Percentiles rank a stretch among this genome's conserved stretches.
phyloP scores from a whole-genome alignment of 2,888 invertebrate genomes.

The Pachliopta kotzebuea region DNA sequence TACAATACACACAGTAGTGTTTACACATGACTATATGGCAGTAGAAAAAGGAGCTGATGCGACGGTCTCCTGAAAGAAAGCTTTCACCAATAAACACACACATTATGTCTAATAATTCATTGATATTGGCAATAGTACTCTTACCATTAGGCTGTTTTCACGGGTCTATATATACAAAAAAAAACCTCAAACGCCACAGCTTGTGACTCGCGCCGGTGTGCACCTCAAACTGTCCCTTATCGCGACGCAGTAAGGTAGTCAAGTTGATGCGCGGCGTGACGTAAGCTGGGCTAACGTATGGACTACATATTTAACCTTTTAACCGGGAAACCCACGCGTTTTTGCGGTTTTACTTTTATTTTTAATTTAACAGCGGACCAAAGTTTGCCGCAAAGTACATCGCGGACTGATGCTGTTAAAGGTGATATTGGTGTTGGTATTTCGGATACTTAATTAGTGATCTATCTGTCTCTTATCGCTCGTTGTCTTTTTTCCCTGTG shows the following conservation, averaged over 20 bases:
- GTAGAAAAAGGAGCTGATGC: too few species aligned
- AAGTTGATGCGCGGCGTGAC: slow-evolving; percentile 11
- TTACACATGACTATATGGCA: too few species aligned
- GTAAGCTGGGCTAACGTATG: slow-evolving; percentile 31
- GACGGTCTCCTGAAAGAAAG: too few species aligned
- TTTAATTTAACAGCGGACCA: slow-evolving; percentile 9
- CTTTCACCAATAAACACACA: too few species aligned
- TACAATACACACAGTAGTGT: too few species aligned
- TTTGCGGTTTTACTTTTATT: slow-evolving; percentile 21
- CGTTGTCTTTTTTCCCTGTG: slow-evolving; percentile 36
- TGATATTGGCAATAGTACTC: too few species aligned
- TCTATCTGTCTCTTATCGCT: slow-evolving; percentile 42
- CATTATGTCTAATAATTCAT: too few species aligned
- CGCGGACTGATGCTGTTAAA: not conserved
- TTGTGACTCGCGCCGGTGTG: slow-evolving; percentile 7
- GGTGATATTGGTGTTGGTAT: slow-evolving; percentile 1
- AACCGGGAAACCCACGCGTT: slow-evolving; percentile 30
- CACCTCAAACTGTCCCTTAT: slow-evolving; percentile 14
- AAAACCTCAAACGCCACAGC: not conserved
- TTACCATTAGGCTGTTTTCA: too few species aligned
- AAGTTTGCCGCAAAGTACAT: not conserved
- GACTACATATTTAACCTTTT: slow-evolving; percentile 32
- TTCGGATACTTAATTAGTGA: slow-evolving; percentile 39
- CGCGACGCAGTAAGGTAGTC: slow-evolving; percentile 15
- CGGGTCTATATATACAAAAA: too few species aligned